Base-by-base conservation (phyloP, 2,797 vertebrate genomes). In the Amniataba percoides region DNA sequence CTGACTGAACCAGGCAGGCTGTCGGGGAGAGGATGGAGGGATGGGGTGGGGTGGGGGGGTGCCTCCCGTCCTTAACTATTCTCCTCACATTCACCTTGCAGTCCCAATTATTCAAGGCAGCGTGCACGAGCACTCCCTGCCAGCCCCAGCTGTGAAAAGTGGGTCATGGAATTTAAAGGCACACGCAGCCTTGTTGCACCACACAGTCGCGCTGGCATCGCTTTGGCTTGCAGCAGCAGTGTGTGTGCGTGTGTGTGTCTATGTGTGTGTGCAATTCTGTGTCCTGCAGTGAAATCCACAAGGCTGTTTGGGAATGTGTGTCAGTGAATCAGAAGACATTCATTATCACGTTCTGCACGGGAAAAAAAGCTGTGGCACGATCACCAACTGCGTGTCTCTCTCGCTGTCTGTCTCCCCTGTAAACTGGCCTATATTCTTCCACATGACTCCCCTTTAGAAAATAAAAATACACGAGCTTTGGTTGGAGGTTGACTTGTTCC, bases 101-200 rank as follows among this genome's bases (percentile, higher is more conserved):
- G 93, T 93, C 89, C 88, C 93, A 89, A 92, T 93, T 92, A 92
- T 95, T 93, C 90, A 90, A 88, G 82, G 85, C 92, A 75, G 84
- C 67, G 12, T 86, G 90, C 87, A 77, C 74, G 83, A 85, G 90
- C 81, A 25, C 88, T 83, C 82, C 70, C 83, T 90, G 90, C 90
- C 86, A 85, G 85, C 71, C 87, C 87, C 92, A 92, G 90, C 91
- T 91, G 87, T 87, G 79, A 84, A 93, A 95, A 95, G 88, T 95
- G 90, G 94, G 95, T 95, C 94, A 95, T 59, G 72, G 84, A 84
- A 95, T 93, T 95, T 95, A 95, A 95, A 95, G 94, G 87, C 87
- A 49, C 91, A 92, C 60, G 16, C 87, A 58, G 79, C 80, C 81
- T 59, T 31, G 55, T 83, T 78, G 77, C 63, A n/a, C 56, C 31